A percentile compares a stretch with the other conserved stretches of the same genome.
phyloP scores from a whole-genome alignment of 2,113 vertebrate genomes.

The Ptilonorhynchus violaceus region DNA sequence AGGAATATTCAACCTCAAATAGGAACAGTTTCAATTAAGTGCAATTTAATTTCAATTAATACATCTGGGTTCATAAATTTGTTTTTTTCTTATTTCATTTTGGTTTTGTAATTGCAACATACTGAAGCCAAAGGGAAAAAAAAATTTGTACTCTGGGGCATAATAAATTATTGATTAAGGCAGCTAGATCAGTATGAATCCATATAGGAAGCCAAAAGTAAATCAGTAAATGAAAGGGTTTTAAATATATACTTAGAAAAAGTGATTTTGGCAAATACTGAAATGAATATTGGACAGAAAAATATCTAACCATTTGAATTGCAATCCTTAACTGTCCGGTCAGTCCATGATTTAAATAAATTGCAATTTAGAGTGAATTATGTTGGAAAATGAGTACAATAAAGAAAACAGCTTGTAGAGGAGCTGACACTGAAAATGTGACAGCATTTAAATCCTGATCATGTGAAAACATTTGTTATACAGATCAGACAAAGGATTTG shows the following conservation, averaged over 20 bases:
- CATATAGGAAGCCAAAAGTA: not conserved
- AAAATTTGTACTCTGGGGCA: not conserved
- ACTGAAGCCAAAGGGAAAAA: not conserved
- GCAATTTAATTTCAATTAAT: conserved; percentile 19
- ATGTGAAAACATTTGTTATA: not conserved
- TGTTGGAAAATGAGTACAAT: not conserved
- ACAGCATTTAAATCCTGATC: not conserved
- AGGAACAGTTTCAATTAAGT: not conserved
- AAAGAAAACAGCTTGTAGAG: not conserved
- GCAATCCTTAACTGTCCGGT: not conserved
- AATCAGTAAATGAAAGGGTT: conserved; percentile 19
- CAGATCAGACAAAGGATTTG: not conserved
- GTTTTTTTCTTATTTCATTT: not conserved
- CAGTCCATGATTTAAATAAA: not conserved
- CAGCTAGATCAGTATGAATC: not conserved
- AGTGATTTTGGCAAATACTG: not conserved
- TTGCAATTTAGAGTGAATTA: not conserved
- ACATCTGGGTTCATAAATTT: not conserved
- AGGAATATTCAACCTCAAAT: not conserved
- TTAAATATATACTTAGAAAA: not conserved
- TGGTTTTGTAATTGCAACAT: not conserved
- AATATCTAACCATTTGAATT: not conserved
- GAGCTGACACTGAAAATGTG: not conserved
- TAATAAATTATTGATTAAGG: conserved; percentile 55
- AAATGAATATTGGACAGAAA: not conserved